phyloP scores from a whole-genome alignment of 2,888 invertebrate genomes.

The Drosophila emarginata region DNA sequence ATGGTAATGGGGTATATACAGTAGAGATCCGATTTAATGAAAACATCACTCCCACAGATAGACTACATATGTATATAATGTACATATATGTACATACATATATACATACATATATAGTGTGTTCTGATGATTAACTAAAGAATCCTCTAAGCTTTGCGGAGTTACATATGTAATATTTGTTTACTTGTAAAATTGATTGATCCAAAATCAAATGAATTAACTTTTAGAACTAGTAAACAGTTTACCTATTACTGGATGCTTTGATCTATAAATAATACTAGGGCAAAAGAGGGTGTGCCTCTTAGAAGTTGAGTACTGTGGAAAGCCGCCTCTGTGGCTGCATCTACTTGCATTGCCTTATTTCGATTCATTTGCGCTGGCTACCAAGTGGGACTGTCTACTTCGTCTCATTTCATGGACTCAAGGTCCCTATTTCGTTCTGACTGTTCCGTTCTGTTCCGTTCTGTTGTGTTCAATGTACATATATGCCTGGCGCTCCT shows the following conservation, averaged over 20 bases:
- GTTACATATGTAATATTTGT: too few relatives aligned
- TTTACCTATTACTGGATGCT: too few relatives aligned
- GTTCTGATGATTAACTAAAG: too few relatives aligned
- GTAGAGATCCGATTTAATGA: not conserved
- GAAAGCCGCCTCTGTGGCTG: slow-evolving; percentile 29
- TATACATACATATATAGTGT: too few relatives aligned
- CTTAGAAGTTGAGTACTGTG: slow-evolving; percentile 19
- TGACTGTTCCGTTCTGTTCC: slow-evolving; percentile 17
- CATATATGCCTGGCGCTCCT: slow-evolving; percentile 15
- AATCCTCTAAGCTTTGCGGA: too few relatives aligned
- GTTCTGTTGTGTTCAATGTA: slow-evolving; percentile 30
- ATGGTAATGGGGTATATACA: slow-evolving; percentile 34
- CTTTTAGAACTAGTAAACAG: too few relatives aligned
- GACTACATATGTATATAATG: too few relatives aligned
- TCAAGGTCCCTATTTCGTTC: slow-evolving; percentile 14
- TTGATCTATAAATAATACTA: too few relatives aligned
- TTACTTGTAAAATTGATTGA: too few relatives aligned
- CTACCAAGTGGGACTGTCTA: slow-evolving; percentile 10
- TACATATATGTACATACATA: too few relatives aligned
- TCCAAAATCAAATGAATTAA: too few relatives aligned
- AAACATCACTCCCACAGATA: not conserved
- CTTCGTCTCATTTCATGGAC: not conserved
- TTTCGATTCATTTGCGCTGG: slow-evolving; percentile 52
- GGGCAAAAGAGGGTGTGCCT: too few relatives aligned
- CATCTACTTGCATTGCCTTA: slow-evolving; percentile 56